Percentiles rank a stretch among this genome's conserved stretches.
Conservation (phyloP, 2,888 invertebrate genomes). For the Therioaphis trifolii region DNA sequence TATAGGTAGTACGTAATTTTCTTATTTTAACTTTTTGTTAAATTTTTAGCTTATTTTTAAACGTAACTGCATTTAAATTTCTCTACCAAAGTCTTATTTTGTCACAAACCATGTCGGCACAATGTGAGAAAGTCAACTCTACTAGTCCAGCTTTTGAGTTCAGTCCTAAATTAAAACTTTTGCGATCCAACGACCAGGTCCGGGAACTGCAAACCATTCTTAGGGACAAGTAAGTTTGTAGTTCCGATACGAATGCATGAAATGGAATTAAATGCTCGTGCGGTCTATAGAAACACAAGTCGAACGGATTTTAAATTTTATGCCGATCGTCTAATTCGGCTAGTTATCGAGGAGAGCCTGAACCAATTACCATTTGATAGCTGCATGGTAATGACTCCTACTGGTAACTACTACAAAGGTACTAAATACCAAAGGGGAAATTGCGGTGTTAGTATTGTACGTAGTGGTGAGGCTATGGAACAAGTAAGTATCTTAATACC, state of each 20-base stretch:
- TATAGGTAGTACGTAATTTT: background rate
- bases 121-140: slow-evolving; percentile 56
- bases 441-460: slow-evolving; percentile 97
- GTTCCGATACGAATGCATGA: slow-evolving; percentile 15
- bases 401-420: slow-evolving; percentile 89
- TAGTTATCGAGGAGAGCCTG: slow-evolving; percentile 97
- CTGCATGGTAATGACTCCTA: slow-evolving; percentile 92
- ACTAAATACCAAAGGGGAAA: slow-evolving; percentile 96
- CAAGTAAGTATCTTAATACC: slow-evolving; percentile 76
- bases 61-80: background rate
- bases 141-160: slow-evolving; percentile 44
- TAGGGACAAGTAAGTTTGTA: slow-evolving; percentile 80
- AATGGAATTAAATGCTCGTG: slow-evolving; percentile 21
- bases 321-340: slow-evolving; percentile 93
- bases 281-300: slow-evolving; percentile 81
- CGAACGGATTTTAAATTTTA: slow-evolving; percentile 98
- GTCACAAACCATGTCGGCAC: slow-evolving; percentile 42
- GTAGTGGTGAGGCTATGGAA: slow-evolving; percentile 96
- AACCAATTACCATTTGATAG: slow-evolving; percentile 95
- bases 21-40: background rate
- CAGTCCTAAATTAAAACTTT: slow-evolving; percentile 74
- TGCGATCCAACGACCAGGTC: slow-evolving; percentile 82
- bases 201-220: slow-evolving; percentile 88
- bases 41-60: background rate
- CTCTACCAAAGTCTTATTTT: background rate